Percentiles rank a stretch among this genome's conserved stretches.
Conservation (phyloP, 1,140 invertebrate genomes). For the Gryllus bimaculatus region DNA sequence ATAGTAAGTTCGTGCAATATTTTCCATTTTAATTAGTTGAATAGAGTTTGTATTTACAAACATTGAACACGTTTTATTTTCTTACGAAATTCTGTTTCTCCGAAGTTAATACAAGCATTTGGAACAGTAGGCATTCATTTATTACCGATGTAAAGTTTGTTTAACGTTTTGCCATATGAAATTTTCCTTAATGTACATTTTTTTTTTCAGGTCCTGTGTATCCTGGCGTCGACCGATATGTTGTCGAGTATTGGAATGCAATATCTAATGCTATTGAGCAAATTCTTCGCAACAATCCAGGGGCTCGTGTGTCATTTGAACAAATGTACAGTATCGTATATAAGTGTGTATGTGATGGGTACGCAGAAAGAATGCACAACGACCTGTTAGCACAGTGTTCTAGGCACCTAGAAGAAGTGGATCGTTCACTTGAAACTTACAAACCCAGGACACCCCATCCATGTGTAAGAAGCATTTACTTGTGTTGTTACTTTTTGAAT, state of each 20-base stretch:
- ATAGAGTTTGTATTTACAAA: no score
- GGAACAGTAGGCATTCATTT: no score
- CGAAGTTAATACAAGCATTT: no score
- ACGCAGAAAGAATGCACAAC: constrained; percentile 18
- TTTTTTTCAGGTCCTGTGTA: neutral
- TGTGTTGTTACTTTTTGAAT: neutral
- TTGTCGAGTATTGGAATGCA: constrained; percentile 11
- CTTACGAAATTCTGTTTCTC: no score
- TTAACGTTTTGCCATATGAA: no score
- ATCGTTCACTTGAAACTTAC: constrained; percentile 6
- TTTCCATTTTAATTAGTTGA: no score
- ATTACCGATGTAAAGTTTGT: no score
- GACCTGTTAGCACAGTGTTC: constrained; percentile 17
- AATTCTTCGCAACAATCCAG: constrained; percentile 10
- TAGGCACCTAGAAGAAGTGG: constrained; percentile 17
- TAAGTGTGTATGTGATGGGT: constrained; percentile 21
- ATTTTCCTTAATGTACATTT: no score
- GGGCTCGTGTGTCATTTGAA: constrained; percentile 20
- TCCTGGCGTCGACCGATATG: neutral
- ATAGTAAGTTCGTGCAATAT: no score
- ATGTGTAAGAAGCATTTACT: constrained; percentile 3
- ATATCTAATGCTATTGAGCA: constrained; percentile 18
- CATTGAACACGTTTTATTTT: no score
- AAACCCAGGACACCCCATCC: neutral
- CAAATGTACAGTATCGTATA: constrained; percentile 23